These are phyloP conservation scores for Himalopsyche japonica DNA, from an alignment of 2,888 invertebrate genomes.

Conservation along the genomic window DNA sequence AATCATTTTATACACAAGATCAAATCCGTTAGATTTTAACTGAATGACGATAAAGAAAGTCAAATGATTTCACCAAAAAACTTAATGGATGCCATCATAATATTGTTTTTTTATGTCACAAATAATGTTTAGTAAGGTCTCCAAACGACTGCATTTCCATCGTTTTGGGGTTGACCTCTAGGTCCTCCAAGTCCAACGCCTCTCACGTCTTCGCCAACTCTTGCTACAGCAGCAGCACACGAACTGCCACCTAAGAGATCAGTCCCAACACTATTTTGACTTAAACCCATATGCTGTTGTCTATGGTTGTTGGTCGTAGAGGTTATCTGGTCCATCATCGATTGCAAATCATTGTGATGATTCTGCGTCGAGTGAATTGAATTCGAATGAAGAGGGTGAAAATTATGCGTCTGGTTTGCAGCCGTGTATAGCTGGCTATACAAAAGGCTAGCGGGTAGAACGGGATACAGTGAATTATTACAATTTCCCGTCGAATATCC, in stretches of 20 bases:
- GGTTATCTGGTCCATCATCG: constrained; percentile 76
- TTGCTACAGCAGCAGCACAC: constrained; percentile 62
- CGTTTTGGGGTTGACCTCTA: constrained; percentile 65
- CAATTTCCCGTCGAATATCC: constrained; percentile 66
- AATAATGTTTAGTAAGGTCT: constrained; percentile 66
- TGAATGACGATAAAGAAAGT: too few species aligned
- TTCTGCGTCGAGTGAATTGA: constrained; percentile 66
- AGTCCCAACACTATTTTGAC: constrained; percentile 47
- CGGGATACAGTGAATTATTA: constrained; percentile 75
- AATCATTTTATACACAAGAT: background rate
- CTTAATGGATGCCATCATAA: too few species aligned
- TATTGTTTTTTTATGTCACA: too few species aligned
- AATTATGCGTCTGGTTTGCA: constrained; percentile 74
- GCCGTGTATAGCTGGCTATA: constrained; percentile 84
- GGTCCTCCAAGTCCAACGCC: constrained; percentile 58
- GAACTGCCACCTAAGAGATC: constrained; percentile 61
- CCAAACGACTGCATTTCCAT: constrained; percentile 72
- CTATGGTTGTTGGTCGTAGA: constrained; percentile 65
- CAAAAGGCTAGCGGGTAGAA: constrained; percentile 77
- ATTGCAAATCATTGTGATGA: constrained; percentile 71
- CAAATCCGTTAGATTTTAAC: background rate
- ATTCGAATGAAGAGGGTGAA: constrained; percentile 69
- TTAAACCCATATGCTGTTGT: constrained; percentile 49
- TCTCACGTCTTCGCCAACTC: constrained; percentile 62
- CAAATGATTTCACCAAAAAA: too few species aligned